Evolutionary conservation across 2,888 invertebrate species (phyloP).

Genomic region (Drosophila buzzatii): DNA sequence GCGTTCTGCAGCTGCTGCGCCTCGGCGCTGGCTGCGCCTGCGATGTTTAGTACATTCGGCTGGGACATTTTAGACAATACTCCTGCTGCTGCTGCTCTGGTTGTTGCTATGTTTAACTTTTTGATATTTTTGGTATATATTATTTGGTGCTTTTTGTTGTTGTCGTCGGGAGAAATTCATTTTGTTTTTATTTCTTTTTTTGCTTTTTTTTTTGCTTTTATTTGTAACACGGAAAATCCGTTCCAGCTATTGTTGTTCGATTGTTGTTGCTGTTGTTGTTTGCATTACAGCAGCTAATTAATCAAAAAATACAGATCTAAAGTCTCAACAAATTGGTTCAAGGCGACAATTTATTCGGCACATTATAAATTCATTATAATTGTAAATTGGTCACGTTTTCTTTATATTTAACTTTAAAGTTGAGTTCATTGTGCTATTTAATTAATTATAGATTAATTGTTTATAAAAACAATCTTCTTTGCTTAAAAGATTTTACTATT

Average conservation of each 20-base stretch:
- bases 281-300: slow-evolving; percentile 49
- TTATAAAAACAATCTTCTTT: not conserved
- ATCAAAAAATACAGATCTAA: slow-evolving; percentile 39
- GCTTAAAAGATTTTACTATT: too few relatives aligned
- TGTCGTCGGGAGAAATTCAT: slow-evolving; percentile 46
- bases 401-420: not conserved
- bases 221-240: slow-evolving; percentile 4
- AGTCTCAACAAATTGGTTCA: slow-evolving; percentile 29
- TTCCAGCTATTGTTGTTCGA: slow-evolving; percentile 18
- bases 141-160: slow-evolving; percentile 47
- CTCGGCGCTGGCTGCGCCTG: slow-evolving; percentile 19
- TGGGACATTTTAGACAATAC: slow-evolving; percentile 22
- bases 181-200: slow-evolving; percentile 36
- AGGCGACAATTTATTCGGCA: slow-evolving; percentile 11
- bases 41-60: slow-evolving; percentile 23
- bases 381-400: slow-evolving; percentile 15
- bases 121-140: slow-evolving; percentile 56
- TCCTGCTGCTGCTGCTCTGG: not conserved
- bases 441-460: not conserved
- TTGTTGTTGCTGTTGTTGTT: slow-evolving; percentile 25
- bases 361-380: slow-evolving; percentile 2
- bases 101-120: slow-evolving; percentile 23
- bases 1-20: slow-evolving; percentile 42
- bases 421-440: too few relatives aligned
- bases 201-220: slow-evolving; percentile 1